A percentile compares a stretch with the other conserved stretches of the same genome.
Evolutionary conservation across 2,888 invertebrate genomes (phyloP).

Genomic region (Nomada fabriciana): DNA sequence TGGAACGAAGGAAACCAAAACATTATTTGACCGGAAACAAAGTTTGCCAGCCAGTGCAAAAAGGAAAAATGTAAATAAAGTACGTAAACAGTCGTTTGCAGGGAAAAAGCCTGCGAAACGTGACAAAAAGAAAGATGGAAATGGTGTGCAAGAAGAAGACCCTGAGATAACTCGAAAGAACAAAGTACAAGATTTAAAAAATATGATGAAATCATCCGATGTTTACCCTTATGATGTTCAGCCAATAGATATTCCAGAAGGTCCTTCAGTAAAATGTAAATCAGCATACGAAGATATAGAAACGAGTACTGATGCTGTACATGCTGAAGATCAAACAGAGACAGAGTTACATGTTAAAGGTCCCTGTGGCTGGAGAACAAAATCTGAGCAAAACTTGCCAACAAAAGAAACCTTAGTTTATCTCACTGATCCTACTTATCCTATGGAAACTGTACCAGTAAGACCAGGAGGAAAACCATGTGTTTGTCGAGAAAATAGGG

Average conservation of each 20-base stretch:
- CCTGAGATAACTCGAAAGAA: slow-evolving; percentile 1
- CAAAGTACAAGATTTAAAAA: slow-evolving; percentile 56
- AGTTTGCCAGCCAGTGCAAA: not conserved
- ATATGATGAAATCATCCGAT: slow-evolving; percentile 75
- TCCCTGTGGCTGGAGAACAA: slow-evolving; percentile 73
- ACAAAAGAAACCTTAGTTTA: slow-evolving; percentile 74
- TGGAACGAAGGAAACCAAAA: not conserved
- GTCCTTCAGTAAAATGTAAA: slow-evolving; percentile 24
- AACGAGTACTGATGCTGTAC: not conserved
- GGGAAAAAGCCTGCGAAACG: slow-evolving; percentile 8
- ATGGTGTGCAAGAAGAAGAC: not conserved
- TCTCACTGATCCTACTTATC: slow-evolving; percentile 69
- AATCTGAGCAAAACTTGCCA: slow-evolving; percentile 74
- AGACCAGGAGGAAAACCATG: slow-evolving; percentile 76
- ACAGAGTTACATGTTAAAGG: slow-evolving; percentile 41
- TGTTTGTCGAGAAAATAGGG: slow-evolving; percentile 77
- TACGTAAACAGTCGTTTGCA: not conserved
- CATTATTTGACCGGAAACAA: not conserved
- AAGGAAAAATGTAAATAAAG: not conserved
- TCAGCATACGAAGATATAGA: slow-evolving; percentile 23
- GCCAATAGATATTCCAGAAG: slow-evolving; percentile 63
- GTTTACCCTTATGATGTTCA: slow-evolving; percentile 61
- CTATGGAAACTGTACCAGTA: slow-evolving; percentile 70
- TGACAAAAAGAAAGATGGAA: slow-evolving; percentile 10
- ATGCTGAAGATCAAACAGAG: not conserved